phyloP scores from a whole-genome alignment of 2,797 vertebrate species.

The Semotilus atromaculatus region DNA sequence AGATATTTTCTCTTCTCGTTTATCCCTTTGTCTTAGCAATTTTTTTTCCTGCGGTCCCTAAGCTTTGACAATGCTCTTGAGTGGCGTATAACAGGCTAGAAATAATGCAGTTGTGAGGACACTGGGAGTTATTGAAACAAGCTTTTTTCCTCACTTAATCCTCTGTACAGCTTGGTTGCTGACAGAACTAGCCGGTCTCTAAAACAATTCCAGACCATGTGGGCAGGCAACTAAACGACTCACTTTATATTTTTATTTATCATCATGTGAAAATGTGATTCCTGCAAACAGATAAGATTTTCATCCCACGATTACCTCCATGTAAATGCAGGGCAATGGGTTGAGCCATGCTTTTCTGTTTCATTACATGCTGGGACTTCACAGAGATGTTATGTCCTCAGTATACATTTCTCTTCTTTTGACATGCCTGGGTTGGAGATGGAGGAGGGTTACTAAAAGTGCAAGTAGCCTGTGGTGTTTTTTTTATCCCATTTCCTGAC shows the following conservation, averaged over 20 bases:
- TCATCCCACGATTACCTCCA: neutral
- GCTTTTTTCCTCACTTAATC: constrained; percentile 55
- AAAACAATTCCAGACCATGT: constrained; percentile 58
- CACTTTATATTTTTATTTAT: constrained; percentile 58
- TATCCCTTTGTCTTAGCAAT: neutral
- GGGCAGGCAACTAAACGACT: constrained; percentile 63
- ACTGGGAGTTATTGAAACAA: constrained; percentile 71
- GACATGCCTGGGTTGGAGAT: neutral
- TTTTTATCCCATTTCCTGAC: neutral
- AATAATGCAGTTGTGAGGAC: constrained; percentile 64
- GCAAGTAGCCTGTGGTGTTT: neutral
- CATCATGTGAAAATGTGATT: constrained; percentile 38
- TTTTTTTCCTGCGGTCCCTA: neutral
- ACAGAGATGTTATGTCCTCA: neutral
- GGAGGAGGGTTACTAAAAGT: neutral
- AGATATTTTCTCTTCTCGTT: neutral
- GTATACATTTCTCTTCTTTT: neutral
- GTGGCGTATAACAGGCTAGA: constrained; percentile 62
- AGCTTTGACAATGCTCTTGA: constrained; percentile 51
- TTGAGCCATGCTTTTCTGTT: constrained; percentile 30
- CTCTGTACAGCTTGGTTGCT: constrained; percentile 61
- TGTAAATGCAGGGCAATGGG: constrained; percentile 33
- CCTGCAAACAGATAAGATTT: constrained; percentile 23
- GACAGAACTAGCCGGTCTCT: constrained; percentile 59
- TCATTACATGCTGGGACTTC: neutral